Evolutionary conservation across 2,888 invertebrate genomes (phyloP).

Genomic region (Pseudanteris insignis): DNA sequence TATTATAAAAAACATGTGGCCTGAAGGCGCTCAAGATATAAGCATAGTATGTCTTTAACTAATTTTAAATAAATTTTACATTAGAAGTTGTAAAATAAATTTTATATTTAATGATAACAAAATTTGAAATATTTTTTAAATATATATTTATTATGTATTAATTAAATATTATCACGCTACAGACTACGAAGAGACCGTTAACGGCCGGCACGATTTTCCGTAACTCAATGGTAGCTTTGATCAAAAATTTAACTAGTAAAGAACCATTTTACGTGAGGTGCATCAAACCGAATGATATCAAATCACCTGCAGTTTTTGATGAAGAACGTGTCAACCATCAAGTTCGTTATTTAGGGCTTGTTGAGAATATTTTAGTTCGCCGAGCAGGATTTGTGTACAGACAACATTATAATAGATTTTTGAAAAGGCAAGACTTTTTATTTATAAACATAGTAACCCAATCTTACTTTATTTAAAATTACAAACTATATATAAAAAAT

Average conservation of each 20-base stretch:
- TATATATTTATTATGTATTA: too few species aligned
- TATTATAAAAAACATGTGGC: slow-evolving; percentile 91
- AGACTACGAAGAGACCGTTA: slow-evolving; percentile 93
- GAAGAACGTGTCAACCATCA: slow-evolving; percentile 80
- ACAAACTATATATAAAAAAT: too few species aligned
- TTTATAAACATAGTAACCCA: too few species aligned
- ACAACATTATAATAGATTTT: slow-evolving; percentile 91
- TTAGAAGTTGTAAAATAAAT: too few species aligned
- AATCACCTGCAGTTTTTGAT: slow-evolving; percentile 87
- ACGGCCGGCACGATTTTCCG: slow-evolving; percentile 96
- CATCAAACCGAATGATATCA: slow-evolving; percentile 95
- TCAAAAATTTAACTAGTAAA: slow-evolving; percentile 87
- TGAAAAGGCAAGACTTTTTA: slow-evolving; percentile 75
- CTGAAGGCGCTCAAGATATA: slow-evolving; percentile 92
- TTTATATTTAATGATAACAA: too few species aligned
- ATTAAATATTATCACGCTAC: slow-evolving; percentile 45
- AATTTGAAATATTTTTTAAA: too few species aligned
- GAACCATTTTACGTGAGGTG: slow-evolving; percentile 98
- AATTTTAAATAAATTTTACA: too few species aligned
- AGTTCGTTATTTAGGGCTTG: slow-evolving; percentile 86
- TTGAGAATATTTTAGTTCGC: slow-evolving; percentile 95
- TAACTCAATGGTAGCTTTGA: slow-evolving; percentile 91
- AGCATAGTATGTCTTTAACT: slow-evolving; percentile 80
- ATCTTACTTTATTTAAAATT: too few species aligned
- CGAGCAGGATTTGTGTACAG: slow-evolving; percentile 97